Percentiles rank a stretch among this genome's conserved stretches.
These are phyloP conservation scores for Flabesymbios commensalis DNA, from an alignment of 2,888 invertebrate genomes.

Conservation along the genomic window DNA sequence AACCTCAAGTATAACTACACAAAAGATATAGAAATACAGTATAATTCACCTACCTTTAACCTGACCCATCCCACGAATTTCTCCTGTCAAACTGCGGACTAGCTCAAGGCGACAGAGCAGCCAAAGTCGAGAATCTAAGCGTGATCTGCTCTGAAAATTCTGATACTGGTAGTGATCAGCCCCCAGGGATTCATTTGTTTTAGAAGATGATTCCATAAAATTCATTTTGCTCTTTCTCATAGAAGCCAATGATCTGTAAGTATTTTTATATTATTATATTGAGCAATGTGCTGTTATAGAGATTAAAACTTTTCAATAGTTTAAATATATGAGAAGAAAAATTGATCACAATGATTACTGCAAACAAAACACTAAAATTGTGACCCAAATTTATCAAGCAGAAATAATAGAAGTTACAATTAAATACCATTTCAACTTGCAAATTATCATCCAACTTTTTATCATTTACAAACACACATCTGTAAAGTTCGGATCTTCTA, in stretches of 20 bases:
- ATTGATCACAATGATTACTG: no score
- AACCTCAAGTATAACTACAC: no score
- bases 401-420: no score
- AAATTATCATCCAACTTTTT: no score
- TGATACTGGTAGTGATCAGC: slow-evolving; percentile 53
- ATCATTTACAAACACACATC: no score
- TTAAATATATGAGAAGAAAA: no score
- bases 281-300: neutral
- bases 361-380: no score
- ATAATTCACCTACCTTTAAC: slow-evolving; percentile 55
- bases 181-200: slow-evolving; percentile 39
- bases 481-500: no score
- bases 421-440: no score
- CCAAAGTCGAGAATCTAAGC: slow-evolving; percentile 57
- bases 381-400: no score
- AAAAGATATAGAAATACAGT: no score
- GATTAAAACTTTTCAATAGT: neutral
- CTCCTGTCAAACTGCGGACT: slow-evolving; percentile 47
- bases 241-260: neutral
- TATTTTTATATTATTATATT: neutral
- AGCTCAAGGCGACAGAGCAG: slow-evolving; percentile 50
- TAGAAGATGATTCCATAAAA: neutral
- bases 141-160: slow-evolving; percentile 55
- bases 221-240: no score
- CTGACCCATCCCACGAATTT: slow-evolving; percentile 56